Base-by-base conservation (phyloP, 2,113 vertebrate genomes). In the Kobus ellipsiprymnus region DNA sequence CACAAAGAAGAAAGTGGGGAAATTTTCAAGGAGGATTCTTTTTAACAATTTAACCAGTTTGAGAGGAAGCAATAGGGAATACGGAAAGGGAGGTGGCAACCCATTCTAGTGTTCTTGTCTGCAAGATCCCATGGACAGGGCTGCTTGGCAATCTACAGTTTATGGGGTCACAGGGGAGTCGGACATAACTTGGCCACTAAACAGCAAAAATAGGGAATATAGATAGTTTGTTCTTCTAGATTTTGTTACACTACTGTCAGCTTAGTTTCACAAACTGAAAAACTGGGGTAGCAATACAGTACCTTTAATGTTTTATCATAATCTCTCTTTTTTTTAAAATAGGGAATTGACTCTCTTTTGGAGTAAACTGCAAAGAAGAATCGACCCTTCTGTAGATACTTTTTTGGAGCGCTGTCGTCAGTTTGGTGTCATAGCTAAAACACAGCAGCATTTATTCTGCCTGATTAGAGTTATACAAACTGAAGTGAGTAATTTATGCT, bases 331-430 rank as follows among this genome's bases (percentile, higher is more conserved):
- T 77, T 77, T 77, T 77, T 13, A 0, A 50, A 77, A 50, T 89
- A 99, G 99, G 99, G 99, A 99, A 95, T 98, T 99, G 98, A 99
- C 99, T 3, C 99, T 99, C 15, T 99, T 99, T 97, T 99, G 99
- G 99, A 99, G 99, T 98, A 99, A 99, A 97, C 98, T 99, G 95
- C 99, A 99, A 98, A 99, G 99, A 98, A 99, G 99, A 98, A 99
- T 99, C 7, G 99, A 99, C 96, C 98, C 99, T 59, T 99, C 99
- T 33, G 98, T 99, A 96, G 98, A 99, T 91, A 99, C 99, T 55
- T 99, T 99, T 96, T 98, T 99, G 97, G 99, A 99, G 97, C 99
- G 99, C 87, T 99, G 99, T 98, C 99, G 99, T 98, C 99, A 99
- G 96, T 99, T 99, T 94, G 99, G 99, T 92, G 99, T 99, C 97